Evolutionary conservation across 2,797 vertebrate species (phyloP).

Genomic region (Poeciliopsis paucimaculata): DNA sequence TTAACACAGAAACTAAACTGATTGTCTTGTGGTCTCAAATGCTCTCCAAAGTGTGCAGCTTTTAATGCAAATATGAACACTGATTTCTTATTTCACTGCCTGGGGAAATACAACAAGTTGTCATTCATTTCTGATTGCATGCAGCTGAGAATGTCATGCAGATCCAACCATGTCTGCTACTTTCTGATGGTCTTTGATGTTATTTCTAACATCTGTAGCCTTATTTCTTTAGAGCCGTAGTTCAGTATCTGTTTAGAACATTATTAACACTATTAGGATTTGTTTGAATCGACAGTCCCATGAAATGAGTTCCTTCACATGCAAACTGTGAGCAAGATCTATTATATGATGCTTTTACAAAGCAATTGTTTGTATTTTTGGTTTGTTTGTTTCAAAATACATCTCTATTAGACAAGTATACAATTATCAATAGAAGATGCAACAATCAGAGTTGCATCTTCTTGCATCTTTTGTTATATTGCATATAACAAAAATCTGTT

Average conservation of each 20-base stretch:
- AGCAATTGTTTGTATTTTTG: neutral
- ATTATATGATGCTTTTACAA: neutral
- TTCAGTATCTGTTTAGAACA: slow-evolving; percentile 3
- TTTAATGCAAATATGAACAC: slow-evolving; percentile 58
- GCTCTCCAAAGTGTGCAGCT: slow-evolving; percentile 24
- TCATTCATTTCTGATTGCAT: slow-evolving; percentile 42
- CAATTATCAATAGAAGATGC: neutral
- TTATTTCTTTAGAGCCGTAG: neutral
- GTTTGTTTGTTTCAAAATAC: neutral
- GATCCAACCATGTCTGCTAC: slow-evolving; percentile 17
- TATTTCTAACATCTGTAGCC: slow-evolving; percentile 2
- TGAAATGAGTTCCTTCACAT: slow-evolving; percentile 2
- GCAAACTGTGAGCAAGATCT: neutral
- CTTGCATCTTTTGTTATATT: too few relatives aligned
- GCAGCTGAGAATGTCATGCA: slow-evolving; percentile 25
- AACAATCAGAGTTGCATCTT: neutral
- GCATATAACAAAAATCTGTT: too few relatives aligned
- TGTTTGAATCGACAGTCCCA: neutral
- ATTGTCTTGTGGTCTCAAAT: slow-evolving; percentile 35
- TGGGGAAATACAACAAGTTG: slow-evolving; percentile 48
- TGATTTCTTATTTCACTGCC: slow-evolving; percentile 49
- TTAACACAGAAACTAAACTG: slow-evolving; percentile 51
- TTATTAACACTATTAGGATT: neutral
- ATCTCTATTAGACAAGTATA: neutral
- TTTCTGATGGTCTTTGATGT: slow-evolving; percentile 8